phyloP scores from a whole-genome alignment of 2,113 vertebrate genomes.

The Rana temporaria region DNA sequence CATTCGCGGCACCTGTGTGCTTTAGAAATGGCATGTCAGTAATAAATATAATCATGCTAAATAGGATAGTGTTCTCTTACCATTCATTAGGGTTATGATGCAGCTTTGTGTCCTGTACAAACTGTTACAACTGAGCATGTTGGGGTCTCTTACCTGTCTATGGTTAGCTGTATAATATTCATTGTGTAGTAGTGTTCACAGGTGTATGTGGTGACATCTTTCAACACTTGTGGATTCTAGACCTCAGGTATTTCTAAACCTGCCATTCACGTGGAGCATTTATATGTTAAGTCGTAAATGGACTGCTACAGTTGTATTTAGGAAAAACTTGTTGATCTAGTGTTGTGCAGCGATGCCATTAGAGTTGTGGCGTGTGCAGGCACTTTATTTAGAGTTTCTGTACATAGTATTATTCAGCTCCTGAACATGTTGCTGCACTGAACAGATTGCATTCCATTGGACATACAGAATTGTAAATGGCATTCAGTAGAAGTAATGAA shows the following conservation, averaged over 20 bases:
- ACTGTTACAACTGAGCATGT: no score
- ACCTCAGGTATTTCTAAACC: neutral
- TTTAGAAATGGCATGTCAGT: no score
- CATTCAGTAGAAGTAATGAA: neutral
- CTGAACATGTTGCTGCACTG: neutral
- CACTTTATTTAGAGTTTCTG: neutral
- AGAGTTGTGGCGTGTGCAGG: neutral
- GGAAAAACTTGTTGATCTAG: neutral
- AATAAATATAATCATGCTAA: no score
- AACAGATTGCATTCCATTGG: neutral
- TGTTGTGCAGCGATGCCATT: neutral
- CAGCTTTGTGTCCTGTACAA: no score
- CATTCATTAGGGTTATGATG: no score
- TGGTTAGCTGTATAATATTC: no score
- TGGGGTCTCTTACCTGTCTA: no score
- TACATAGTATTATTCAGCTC: neutral
- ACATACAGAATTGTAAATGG: neutral
- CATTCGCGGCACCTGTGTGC: no score
- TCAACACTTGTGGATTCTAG: neutral
- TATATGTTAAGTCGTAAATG: neutral
- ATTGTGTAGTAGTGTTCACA: neutral
- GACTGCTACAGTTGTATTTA: neutral
- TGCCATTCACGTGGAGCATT: conserved; percentile 1
- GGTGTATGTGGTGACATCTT: conserved; percentile 13
- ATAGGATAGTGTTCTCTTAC: no score